Base-by-base conservation (phyloP, 2,888 invertebrate genomes). In the Rhagium mordax region DNA sequence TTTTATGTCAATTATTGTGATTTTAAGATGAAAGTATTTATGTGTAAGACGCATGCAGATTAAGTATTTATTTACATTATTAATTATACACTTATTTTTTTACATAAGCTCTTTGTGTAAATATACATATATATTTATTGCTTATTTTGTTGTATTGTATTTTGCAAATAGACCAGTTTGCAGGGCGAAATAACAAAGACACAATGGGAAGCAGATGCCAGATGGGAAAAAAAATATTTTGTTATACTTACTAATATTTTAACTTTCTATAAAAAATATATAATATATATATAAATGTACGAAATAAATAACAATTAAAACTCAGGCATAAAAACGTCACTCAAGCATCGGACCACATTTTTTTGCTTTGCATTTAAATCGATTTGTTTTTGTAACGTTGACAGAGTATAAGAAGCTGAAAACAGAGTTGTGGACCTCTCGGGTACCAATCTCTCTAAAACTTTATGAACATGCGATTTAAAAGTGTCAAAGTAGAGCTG, bases 401-500 rank as follows among this genome's bases (percentile, higher is more conserved):
- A 76, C 13, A 78, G 59, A 27, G 73, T 47, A 16, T 62, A 80
- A 6, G 79, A 78, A 33, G 88, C 88, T n/a, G 79, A 73, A 53
- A 85, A 79, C 15, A 89, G 72, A 15, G 81, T 75, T 6, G 84
- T 81, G 0, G 87, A 85, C 78, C 87, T 88, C 82, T 89, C 89
- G 1, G 89, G 89, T 13, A 89, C 81, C 7, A 89, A 75, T 51
- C 86, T 81, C 61, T 88, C 86, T 67, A 86, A 83, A 55, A 88
- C 88, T 66, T 85, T 85, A 59, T 81, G 82, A 79, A 89, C 81
- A 57, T 89, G 87, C 4, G 76, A 74, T 70, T 84, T 84, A 21
- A 89, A 81, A n/a, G 83, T 77, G 47, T 88, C 89, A 8, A 82
- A 77, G 72, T 91, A 89, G 70, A 90, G 89, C 0, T 88, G 84